These are phyloP conservation scores for Sialis lutaria DNA, from an alignment of 2,888 invertebrate species.

Conservation along the genomic window DNA sequence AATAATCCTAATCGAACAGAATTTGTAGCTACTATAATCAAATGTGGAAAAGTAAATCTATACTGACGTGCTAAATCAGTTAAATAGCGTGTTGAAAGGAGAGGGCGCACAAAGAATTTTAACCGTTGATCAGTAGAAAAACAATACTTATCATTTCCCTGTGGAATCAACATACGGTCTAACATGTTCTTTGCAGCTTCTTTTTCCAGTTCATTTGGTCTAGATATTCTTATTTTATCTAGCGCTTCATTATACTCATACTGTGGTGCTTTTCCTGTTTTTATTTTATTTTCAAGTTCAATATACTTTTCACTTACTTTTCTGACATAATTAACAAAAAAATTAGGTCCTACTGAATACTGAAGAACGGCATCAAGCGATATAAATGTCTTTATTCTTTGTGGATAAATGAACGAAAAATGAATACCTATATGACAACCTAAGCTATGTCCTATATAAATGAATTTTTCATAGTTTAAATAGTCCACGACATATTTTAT, in stretches of 20 bases:
- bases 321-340: conserved; percentile 18
- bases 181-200: conserved; percentile 31
- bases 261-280: conserved; percentile 14
- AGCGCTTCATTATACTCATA: conserved; percentile 30
- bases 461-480: conserved; percentile 18
- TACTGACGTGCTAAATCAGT: conserved; percentile 19
- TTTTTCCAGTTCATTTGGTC: conserved; percentile 22
- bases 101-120: conserved; percentile 22
- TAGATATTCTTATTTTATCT: conserved; percentile 25
- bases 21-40: conserved; percentile 18
- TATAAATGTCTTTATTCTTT: conserved; percentile 25
- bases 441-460: conserved; percentile 26
- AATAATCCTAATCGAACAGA: conserved; percentile 3
- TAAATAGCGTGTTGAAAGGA: conserved; percentile 21
- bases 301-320: conserved; percentile 21
- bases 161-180: conserved; percentile 25
- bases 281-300: conserved; percentile 16
- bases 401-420: conserved; percentile 25
- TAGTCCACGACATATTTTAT: conserved; percentile 17
- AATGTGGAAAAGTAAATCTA: conserved; percentile 21
- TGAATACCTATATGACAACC: conserved; percentile 29
- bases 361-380: conserved; percentile 25
- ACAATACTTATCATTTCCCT: conserved; percentile 27
- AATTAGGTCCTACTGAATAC: conserved; percentile 11
- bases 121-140: conserved; percentile 37